These are phyloP conservation scores for Ondatra zibethicus DNA, from an alignment of 2,113 vertebrate species.

Conservation along the genomic window DNA sequence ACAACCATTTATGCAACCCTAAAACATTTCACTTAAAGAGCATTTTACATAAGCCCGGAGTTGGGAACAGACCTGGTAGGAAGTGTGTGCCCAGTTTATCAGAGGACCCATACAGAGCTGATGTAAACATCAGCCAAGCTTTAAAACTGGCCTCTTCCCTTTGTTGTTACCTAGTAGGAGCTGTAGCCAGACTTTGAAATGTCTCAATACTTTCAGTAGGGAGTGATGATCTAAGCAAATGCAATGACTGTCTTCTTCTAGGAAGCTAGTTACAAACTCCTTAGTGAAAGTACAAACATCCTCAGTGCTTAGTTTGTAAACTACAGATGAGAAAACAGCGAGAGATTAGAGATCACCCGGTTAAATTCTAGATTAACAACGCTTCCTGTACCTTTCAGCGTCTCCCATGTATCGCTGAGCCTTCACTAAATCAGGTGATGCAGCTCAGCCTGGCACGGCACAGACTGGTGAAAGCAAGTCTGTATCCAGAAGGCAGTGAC, in stretches of 20 bases:
- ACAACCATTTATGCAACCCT: neutral
- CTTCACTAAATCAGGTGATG: neutral
- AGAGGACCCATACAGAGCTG: neutral
- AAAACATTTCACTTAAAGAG: neutral
- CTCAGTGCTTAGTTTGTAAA: neutral
- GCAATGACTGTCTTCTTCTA: neutral
- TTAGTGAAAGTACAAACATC: neutral
- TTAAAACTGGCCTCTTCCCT: neutral
- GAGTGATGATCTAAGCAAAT: neutral
- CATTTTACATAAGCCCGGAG: neutral
- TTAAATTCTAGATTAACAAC: neutral
- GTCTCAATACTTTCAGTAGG: neutral
- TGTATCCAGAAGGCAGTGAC: neutral
- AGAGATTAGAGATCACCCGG: neutral
- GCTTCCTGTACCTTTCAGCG: neutral
- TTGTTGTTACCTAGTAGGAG: neutral
- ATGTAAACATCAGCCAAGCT: neutral
- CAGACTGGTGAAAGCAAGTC: neutral
- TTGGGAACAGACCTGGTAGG: neutral
- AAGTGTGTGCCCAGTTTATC: too few species aligned
- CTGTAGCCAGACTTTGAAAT: neutral
- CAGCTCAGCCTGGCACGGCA: neutral
- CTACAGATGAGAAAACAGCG: fast-evolving
- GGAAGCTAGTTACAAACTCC: neutral
- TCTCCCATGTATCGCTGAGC: neutral